Evolutionary conservation across 2,888 invertebrate species (phyloP).

Genomic region (Salticus scenicus): DNA sequence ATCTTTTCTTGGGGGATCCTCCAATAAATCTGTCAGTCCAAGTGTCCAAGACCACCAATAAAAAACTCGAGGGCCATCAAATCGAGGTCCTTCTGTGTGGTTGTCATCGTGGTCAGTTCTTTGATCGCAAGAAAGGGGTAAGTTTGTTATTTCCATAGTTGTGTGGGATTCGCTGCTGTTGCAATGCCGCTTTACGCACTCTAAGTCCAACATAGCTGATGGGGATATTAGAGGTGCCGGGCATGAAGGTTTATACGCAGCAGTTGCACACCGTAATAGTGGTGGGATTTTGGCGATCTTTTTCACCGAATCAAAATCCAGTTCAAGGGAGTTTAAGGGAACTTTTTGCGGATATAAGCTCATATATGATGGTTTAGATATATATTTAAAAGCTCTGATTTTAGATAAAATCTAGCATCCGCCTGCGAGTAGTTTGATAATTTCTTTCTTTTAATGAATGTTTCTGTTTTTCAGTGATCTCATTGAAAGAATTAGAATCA

Average conservation of each 20-base stretch:
- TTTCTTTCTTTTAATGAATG: too few relatives aligned
- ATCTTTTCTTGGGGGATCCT: slow-evolving; percentile 53
- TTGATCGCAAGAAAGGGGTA: slow-evolving; percentile 58
- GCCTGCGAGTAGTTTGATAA: too few relatives aligned
- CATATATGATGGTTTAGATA: slow-evolving; percentile 44
- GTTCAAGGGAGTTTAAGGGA: slow-evolving; percentile 50
- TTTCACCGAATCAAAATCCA: slow-evolving; percentile 58
- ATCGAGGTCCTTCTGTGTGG: slow-evolving; percentile 34
- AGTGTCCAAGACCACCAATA: slow-evolving; percentile 69
- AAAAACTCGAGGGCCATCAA: slow-evolving; percentile 54
- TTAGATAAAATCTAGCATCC: too few relatives aligned
- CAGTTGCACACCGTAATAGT: slow-evolving; percentile 24
- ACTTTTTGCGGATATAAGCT: slow-evolving; percentile 65
- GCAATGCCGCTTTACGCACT: slow-evolving; percentile 67
- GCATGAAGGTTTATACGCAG: slow-evolving; percentile 33
- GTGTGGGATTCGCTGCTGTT: slow-evolving; percentile 63
- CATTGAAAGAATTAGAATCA: too few relatives aligned
- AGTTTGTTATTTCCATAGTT: slow-evolving; percentile 63
- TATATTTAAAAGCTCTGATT: slow-evolving; percentile 43
- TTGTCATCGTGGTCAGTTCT: slow-evolving; percentile 44
- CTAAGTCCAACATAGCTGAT: slow-evolving; percentile 60
- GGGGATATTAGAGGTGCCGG: slow-evolving; percentile 44
- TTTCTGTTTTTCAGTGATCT: too few relatives aligned
- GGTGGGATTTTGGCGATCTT: slow-evolving; percentile 46
- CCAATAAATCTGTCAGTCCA: slow-evolving; percentile 57